phyloP scores from a whole-genome alignment of 2,113 vertebrate species.

The Narcine bancroftii region DNA sequence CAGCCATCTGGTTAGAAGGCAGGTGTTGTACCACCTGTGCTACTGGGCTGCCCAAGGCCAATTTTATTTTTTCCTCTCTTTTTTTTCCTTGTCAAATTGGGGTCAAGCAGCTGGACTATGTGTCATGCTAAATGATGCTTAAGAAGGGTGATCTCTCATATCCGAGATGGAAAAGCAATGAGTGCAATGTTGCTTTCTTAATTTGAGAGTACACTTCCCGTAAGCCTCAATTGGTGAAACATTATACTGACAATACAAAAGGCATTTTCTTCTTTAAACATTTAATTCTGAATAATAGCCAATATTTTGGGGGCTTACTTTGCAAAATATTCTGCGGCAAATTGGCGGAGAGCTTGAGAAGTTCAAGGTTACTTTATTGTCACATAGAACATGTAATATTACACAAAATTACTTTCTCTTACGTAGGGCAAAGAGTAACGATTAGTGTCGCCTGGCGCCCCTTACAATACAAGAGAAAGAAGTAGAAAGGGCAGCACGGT shows the following conservation, averaged over 20 bases:
- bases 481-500: no score
- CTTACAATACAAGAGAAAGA: no score
- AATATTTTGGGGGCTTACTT: background rate
- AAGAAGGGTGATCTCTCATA: background rate
- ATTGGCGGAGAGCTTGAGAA: background rate
- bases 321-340: background rate
- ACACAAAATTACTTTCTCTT: no score
- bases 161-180: background rate
- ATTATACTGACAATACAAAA: background rate
- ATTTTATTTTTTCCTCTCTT: background rate
- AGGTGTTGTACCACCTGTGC: conserved; percentile 36
- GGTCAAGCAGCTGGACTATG: conserved; percentile 30
- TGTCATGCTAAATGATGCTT: background rate
- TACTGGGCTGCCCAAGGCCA: conserved; percentile 22
- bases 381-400: no score
- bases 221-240: background rate
- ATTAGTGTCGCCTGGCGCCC: no score
- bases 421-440: no score
- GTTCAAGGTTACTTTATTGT: no score
- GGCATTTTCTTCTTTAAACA: background rate
- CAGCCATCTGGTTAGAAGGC: conserved; percentile 24
- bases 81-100: background rate
- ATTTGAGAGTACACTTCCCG: background rate
- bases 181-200: background rate
- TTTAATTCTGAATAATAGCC: background rate